Conservation (phyloP, 2,113 vertebrate species). For the Gymnocephalus cernua region DNA sequence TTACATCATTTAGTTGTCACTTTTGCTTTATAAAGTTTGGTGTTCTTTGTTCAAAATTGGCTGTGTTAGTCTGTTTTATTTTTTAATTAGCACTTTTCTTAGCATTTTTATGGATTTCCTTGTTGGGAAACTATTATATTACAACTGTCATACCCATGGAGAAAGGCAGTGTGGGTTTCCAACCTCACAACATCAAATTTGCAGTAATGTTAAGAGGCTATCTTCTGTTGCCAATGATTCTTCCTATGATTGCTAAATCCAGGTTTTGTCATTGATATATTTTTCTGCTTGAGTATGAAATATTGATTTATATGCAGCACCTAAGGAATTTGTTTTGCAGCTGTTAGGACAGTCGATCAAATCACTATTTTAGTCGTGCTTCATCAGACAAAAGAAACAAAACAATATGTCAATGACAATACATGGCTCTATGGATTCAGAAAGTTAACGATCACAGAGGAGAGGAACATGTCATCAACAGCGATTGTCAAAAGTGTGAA, state of each 20-base stretch:
- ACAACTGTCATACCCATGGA: neutral
- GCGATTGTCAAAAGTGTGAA: neutral
- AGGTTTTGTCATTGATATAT: neutral
- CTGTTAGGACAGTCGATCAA: conserved; percentile 20
- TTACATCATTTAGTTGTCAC: neutral
- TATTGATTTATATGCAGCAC: conserved; percentile 6
- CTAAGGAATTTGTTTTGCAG: neutral
- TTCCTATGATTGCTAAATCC: neutral
- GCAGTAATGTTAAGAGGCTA: neutral
- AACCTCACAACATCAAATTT: neutral
- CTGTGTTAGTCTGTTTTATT: neutral
- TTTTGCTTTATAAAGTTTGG: neutral
- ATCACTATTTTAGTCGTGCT: neutral
- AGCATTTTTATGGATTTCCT: neutral
- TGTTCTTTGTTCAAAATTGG: neutral
- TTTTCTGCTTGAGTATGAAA: neutral
- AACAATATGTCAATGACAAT: neutral
- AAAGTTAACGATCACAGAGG: conserved; percentile 8
- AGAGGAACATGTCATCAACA: neutral
- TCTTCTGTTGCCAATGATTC: neutral
- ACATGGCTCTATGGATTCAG: conserved; percentile 2
- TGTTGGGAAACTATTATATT: neutral
- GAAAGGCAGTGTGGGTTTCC: neutral
- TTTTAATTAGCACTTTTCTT: neutral
- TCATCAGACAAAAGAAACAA: neutral